Evolutionary conservation across 2,113 vertebrate genomes (phyloP).

Genomic region (Pelodiscus sinensis): DNA sequence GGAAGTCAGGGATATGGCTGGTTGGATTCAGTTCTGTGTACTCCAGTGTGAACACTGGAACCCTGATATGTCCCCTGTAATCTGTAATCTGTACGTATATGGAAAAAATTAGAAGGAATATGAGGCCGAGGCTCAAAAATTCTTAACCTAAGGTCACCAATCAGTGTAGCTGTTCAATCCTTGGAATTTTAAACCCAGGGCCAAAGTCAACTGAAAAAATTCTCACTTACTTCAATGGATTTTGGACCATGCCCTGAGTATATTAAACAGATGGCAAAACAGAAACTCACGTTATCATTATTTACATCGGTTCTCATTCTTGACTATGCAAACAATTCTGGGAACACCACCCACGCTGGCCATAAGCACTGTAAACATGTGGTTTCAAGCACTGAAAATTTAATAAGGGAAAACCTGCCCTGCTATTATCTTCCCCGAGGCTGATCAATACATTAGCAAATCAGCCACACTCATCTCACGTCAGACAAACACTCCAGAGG

Average conservation of each 20-base stretch:
- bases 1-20: too few relatives aligned
- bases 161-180: neutral
- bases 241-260: neutral
- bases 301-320: neutral
- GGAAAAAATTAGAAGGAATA: too few relatives aligned
- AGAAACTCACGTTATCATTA: neutral
- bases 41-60: too few relatives aligned
- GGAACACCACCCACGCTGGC: neutral
- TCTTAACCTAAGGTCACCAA: neutral
- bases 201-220: neutral
- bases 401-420: neutral
- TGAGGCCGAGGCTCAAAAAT: neutral
- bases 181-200: neutral
- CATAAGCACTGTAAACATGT: neutral
- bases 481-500: fast-evolving
- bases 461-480: fast-evolving
- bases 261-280: neutral
- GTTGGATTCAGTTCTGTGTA: too few relatives aligned
- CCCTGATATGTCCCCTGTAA: too few relatives aligned
- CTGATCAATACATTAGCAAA: neutral
- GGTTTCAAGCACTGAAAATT: neutral
- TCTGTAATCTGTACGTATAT: too few relatives aligned
- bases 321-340: neutral
- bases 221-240: neutral
- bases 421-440: neutral